These are phyloP conservation scores for Limnephilus marmoratus DNA, from an alignment of 2,888 invertebrate species.

Conservation along the genomic window DNA sequence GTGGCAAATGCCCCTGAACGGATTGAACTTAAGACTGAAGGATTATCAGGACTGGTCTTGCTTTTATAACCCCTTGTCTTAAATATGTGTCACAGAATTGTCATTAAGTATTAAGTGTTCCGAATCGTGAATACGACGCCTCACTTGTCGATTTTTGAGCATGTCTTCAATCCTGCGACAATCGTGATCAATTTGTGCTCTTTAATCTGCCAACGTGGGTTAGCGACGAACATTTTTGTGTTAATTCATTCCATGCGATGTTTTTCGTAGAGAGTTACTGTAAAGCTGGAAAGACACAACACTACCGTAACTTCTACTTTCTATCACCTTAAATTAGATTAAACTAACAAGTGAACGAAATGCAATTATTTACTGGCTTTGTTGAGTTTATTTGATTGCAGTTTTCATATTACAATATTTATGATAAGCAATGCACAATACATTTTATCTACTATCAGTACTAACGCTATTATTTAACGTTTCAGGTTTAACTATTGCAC, in stretches of 20 bases:
- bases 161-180: constrained; percentile 3
- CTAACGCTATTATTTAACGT: not conserved
- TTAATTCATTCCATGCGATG: not conserved
- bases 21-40: constrained; percentile 56
- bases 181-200: constrained; percentile 46
- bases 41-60: constrained; percentile 35
- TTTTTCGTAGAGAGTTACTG: not conserved
- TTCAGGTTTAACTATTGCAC: too few species aligned
- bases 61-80: constrained; percentile 58
- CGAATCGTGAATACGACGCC: constrained; percentile 56
- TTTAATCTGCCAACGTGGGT: constrained; percentile 37
- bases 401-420: not conserved
- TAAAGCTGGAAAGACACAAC: not conserved
- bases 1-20: constrained; percentile 4
- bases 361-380: not conserved
- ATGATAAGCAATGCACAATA: not conserved
- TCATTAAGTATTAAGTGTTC: constrained; percentile 53
- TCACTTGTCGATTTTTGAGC: constrained; percentile 13
- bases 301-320: not conserved
- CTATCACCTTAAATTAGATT: not conserved
- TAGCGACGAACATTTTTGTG: not conserved
- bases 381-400: not conserved
- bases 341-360: not conserved
- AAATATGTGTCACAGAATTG: constrained; percentile 61
- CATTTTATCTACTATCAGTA: not conserved